These are phyloP conservation scores for Dendroctonus ponderosae DNA, from an alignment of 1,140 invertebrate species.

Conservation along the genomic window DNA sequence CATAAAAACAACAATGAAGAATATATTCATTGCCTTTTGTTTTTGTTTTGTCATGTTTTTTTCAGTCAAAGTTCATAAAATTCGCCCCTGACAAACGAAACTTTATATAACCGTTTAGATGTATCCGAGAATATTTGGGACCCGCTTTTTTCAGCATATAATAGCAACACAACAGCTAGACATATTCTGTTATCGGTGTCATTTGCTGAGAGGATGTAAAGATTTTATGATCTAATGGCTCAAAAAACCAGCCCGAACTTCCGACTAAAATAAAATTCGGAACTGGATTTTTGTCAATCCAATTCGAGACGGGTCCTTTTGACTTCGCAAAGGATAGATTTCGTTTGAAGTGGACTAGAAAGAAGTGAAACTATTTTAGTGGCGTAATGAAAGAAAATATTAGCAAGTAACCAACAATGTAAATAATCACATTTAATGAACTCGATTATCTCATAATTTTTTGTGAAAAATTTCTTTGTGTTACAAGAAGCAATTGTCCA, in stretches of 20 bases:
- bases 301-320: no score
- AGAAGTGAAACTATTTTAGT: no score
- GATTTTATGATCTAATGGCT: constrained; percentile 21
- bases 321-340: no score
- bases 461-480: no score
- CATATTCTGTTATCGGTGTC: constrained; percentile 14
- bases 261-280: background rate
- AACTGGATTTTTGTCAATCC: background rate
- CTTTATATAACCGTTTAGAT: constrained; percentile 25
- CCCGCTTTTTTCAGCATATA: constrained; percentile 12
- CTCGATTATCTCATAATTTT: no score
- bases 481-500: no score
- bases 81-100: constrained; percentile 22
- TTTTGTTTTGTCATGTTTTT: no score
- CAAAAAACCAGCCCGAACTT: constrained; percentile 11
- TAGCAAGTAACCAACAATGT: no score
- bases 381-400: no score
- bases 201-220: constrained; percentile 17
- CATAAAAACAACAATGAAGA: background rate
- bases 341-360: no score
- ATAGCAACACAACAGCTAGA: constrained; percentile 8
- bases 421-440: no score
- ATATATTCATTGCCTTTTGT: constrained; percentile 22
- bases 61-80: constrained; percentile 19
- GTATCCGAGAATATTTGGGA: constrained; percentile 18